These are phyloP conservation scores for Drosophila borborema DNA, from an alignment of 2,888 invertebrate species.

Conservation along the genomic window DNA sequence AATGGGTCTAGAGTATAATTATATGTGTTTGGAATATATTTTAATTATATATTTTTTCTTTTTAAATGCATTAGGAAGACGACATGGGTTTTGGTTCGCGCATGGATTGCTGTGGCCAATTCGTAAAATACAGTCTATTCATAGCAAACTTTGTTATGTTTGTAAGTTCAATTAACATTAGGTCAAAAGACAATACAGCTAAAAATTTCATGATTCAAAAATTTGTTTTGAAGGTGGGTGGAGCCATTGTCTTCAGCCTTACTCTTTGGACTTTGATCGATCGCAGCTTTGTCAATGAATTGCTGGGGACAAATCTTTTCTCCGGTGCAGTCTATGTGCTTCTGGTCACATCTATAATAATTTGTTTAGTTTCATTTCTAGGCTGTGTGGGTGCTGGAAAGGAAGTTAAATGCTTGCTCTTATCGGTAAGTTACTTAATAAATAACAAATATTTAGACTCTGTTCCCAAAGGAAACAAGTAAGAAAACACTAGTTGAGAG, in stretches of 20 bases:
- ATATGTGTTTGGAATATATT: too few relatives aligned
- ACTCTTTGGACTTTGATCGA: slow-evolving; percentile 95
- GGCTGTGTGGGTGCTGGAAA: slow-evolving; percentile 97
- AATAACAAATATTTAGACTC: too few relatives aligned
- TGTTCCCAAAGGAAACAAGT: too few relatives aligned
- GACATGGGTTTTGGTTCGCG: slow-evolving; percentile 91
- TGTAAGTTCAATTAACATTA: slow-evolving; percentile 87
- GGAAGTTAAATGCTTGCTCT: slow-evolving; percentile 96
- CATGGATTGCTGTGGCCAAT: slow-evolving; percentile 95
- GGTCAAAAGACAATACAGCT: not conserved
- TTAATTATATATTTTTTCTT: not conserved
- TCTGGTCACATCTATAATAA: slow-evolving; percentile 92
- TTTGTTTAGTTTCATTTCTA: slow-evolving; percentile 93
- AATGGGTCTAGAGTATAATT: too few relatives aligned
- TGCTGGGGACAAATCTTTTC: slow-evolving; percentile 94
- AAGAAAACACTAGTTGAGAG: too few relatives aligned
- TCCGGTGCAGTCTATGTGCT: slow-evolving; percentile 94
- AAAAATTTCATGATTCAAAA: not conserved
- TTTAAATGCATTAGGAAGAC: slow-evolving; percentile 73
- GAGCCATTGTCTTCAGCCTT: slow-evolving; percentile 90
- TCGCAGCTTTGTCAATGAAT: slow-evolving; percentile 92
- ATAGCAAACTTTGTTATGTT: slow-evolving; percentile 93
- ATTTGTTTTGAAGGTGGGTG: slow-evolving; percentile 89
- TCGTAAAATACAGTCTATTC: slow-evolving; percentile 94
- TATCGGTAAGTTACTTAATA: slow-evolving; percentile 89